phyloP scores from a whole-genome alignment of 2,113 vertebrate genomes.

The Tretioscincus oriximinensis region DNA sequence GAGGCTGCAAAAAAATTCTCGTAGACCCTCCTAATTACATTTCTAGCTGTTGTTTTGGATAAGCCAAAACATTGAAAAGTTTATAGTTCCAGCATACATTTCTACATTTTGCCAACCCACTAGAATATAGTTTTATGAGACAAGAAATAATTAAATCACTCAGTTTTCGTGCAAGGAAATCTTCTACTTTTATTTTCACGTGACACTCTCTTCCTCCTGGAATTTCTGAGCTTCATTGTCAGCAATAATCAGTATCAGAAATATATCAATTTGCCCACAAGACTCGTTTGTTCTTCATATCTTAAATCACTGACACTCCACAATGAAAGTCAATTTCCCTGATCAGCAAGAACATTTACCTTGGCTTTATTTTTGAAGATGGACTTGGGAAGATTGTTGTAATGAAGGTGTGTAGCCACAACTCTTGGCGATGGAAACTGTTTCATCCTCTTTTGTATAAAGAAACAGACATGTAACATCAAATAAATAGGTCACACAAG shows the following conservation, averaged over 20 bases:
- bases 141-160: background rate
- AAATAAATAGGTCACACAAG: conserved; percentile 12
- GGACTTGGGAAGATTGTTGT: conserved; percentile 57
- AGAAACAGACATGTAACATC: conserved; percentile 30
- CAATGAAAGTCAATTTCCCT: background rate
- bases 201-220: background rate
- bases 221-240: background rate
- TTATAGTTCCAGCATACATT: background rate
- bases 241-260: background rate
- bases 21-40: no score
- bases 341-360: conserved; percentile 18
- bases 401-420: conserved; percentile 67
- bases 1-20: no score
- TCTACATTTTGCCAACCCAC: background rate
- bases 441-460: conserved; percentile 63
- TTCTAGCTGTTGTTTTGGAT: background rate
- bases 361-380: conserved; percentile 63
- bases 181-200: background rate
- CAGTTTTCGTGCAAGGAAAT: background rate
- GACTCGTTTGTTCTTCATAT: no score
- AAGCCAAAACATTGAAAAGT: background rate
- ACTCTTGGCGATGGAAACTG: conserved; percentile 66
- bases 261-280: background rate
- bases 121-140: background rate
- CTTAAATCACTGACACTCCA: background rate